Base-by-base conservation (phyloP, 2,113 vertebrate species). In the Cacatua alba region DNA sequence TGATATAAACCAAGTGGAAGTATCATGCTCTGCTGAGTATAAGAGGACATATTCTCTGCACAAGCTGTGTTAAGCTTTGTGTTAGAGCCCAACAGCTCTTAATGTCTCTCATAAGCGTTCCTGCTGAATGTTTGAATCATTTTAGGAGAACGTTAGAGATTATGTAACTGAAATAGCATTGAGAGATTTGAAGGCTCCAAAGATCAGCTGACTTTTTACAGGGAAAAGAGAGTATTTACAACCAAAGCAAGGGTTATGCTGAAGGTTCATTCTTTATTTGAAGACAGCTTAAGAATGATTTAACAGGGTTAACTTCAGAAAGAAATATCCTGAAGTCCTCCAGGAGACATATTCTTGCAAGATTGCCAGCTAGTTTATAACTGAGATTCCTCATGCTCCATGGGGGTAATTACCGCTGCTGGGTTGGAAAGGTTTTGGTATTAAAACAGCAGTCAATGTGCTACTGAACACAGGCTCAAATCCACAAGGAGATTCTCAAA, bases 371-470 rank as follows among this genome's bases (percentile, higher is more conserved):
- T 82, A 77, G 76, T 88, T 97, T 97, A 96, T 97, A 92, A 86
- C 91, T 74, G 80, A 94, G 95, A 97, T 97, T 94, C 95, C 85
- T 97, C 70, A 59, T 91, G 79, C 90, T 97, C 91, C 0, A 13
- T 94, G 86, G 92, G 94, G 93, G 95, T 94, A 96, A 96, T 96
- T 95, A 96, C 92, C 92, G 94, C 96, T 94, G 92, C 94, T 91
- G 87, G 63, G 68, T 82, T 96, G 96, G 93, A 96, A 96, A 90
- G 75, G 37, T 80, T 94, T 94, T 0, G 3, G 75, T 72, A 90
- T 94, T 96, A 90, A 97, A 95, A 70, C 94, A 96, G 96, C 91
- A 93, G 89, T 92, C 94, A 88, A 33, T 11, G 86, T 95, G 94
- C 96, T 94, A 95, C 93, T 41, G 95, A 96, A 77, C 76, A 91